phyloP scores from a whole-genome alignment of 1,140 invertebrate species.

The Pogonomyrmex barbatus region DNA sequence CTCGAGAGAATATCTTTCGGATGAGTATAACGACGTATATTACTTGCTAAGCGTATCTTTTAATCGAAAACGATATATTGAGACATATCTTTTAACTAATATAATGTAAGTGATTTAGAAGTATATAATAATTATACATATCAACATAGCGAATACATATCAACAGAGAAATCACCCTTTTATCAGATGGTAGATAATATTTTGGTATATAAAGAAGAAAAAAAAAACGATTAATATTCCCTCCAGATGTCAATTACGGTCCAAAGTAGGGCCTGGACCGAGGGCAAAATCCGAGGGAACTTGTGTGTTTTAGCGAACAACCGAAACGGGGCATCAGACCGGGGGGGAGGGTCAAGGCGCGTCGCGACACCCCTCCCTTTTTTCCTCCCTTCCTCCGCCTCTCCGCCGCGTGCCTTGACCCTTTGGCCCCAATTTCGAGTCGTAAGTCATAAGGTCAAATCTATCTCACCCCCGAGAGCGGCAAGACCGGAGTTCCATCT shows the following conservation, averaged over 20 bases:
- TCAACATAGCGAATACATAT: slow-evolving; percentile 61
- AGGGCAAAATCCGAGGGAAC: slow-evolving; percentile 74
- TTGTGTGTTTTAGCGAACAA: slow-evolving; percentile 59
- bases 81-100: slow-evolving; percentile 74
- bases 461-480: slow-evolving; percentile 43
- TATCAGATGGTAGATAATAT: slow-evolving; percentile 78
- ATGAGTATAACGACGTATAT: slow-evolving; percentile 53
- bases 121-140: slow-evolving; percentile 43
- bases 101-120: slow-evolving; percentile 51
- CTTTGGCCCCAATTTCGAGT: slow-evolving; percentile 60
- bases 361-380: slow-evolving; percentile 51
- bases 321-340: slow-evolving; percentile 26
- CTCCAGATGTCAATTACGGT: slow-evolving; percentile 78
- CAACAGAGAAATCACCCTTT: slow-evolving; percentile 70
- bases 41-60: slow-evolving; percentile 74
- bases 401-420: slow-evolving; percentile 36
- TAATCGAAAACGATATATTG: slow-evolving; percentile 68
- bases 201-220: slow-evolving; percentile 76
- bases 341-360: slow-evolving; percentile 40
- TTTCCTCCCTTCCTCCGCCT: background rate
- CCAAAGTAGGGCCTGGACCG: slow-evolving; percentile 78
- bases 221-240: slow-evolving; percentile 70
- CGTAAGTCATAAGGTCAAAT: slow-evolving; percentile 67
- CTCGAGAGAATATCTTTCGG: slow-evolving; percentile 56
- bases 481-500: slow-evolving; percentile 39